phyloP scores from a whole-genome alignment of 1,140 invertebrate genomes.

The Copidosoma floridanum region DNA sequence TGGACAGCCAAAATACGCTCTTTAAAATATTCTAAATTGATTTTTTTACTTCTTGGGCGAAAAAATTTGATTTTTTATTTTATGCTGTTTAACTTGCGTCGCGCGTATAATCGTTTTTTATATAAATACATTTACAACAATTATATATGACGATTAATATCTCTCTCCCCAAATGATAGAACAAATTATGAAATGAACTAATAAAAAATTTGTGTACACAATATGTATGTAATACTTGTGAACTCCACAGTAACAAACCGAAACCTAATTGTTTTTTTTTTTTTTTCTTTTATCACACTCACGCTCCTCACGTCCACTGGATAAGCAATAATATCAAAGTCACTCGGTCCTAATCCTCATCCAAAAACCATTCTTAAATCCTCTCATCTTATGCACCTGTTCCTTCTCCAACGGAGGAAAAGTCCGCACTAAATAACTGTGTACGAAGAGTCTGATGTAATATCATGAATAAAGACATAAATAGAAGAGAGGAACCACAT shows the following conservation, averaged over 20 bases:
- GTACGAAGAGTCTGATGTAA: too few species aligned
- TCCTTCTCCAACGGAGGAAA: too few species aligned
- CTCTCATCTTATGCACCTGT: too few species aligned
- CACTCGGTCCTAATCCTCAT: neutral
- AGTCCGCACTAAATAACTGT: too few species aligned
- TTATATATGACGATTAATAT: slow-evolving; percentile 30
- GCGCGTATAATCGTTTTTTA: slow-evolving; percentile 50
- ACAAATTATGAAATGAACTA: slow-evolving; percentile 34
- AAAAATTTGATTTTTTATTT: too few species aligned
- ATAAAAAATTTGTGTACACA: too few species aligned
- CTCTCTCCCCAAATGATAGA: slow-evolving; percentile 8
- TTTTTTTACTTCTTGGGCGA: too few species aligned
- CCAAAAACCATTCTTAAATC: too few species aligned
- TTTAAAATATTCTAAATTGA: too few species aligned
- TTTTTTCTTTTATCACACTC: slow-evolving; percentile 24
- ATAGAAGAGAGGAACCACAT: slow-evolving; percentile 3
- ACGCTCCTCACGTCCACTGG: neutral
- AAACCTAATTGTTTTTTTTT: slow-evolving; percentile 40
- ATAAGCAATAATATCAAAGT: neutral
- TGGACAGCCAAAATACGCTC: too few species aligned
- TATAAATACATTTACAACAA: slow-evolving; percentile 39
- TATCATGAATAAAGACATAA: neutral
- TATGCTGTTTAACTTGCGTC: too few species aligned
- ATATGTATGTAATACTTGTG: slow-evolving; percentile 46
- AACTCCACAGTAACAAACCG: slow-evolving; percentile 38